Base-by-base conservation (phyloP, 2,888 invertebrate genomes). In the Scaptomyza polygonia region DNA sequence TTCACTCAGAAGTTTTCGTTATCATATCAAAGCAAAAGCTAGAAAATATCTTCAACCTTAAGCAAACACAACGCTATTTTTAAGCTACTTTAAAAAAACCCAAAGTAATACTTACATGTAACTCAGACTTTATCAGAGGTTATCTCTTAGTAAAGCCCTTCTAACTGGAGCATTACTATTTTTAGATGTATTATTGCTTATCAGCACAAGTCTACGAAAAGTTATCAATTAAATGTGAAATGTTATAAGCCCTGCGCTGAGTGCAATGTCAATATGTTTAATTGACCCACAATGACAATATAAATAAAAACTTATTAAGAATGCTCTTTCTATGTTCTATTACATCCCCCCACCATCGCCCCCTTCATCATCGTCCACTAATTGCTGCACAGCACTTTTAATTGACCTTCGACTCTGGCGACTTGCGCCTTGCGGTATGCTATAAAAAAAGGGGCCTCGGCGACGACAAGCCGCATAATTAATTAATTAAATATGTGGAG, bases 211-310 rank as follows among this genome's bases (percentile, higher is more conserved):
- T 61, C 72, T 44, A 43, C 66, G 82, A 56, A 59, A 79, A 72
- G 54, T 82, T 85, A 87, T 87, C 82, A 87, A 82, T 82, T 85
- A 82, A 84, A 81, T 70, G 78, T 55, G 73, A 61, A 80, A 55
- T 45, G 16, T 39, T 32, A 49, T 49, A 61, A 81, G 59, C 48
- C 53, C 27, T 43, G 42, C 45, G 40, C 66, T 58, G 67, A 79
- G 74, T 77, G 86, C 71, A 77, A 51, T 83, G 86, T 79, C 80
- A 83, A 86, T 83, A 84, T 64, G 58, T 58, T 55, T 83, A 69
- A 83, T 83, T 80, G 73, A 64, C 73, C 61, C 57, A 77, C 44
- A 83, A 69, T 77, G 63, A 71, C 52, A 72, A 42, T 79, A 80
- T 64, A 61, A 67, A 70, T 59, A 58, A 39, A 48, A 56, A 55